These are phyloP conservation scores for Sitobion miscanthi DNA, from an alignment of 1,140 invertebrate genomes.

Conservation along the genomic window DNA sequence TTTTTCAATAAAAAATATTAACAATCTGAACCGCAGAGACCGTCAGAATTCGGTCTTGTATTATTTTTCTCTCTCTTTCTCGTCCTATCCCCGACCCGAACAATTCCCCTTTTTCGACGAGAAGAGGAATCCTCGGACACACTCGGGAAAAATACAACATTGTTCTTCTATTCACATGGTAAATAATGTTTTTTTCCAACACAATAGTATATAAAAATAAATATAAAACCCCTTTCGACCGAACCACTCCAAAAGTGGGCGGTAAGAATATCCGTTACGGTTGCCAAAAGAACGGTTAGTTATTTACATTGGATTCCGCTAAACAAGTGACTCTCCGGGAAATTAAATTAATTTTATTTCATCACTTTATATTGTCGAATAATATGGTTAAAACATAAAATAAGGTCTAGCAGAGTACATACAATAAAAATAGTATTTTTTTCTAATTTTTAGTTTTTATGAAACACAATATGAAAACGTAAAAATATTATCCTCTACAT, in stretches of 20 bases:
- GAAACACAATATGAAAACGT: not conserved
- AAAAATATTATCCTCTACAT: not conserved
- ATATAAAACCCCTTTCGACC: not conserved
- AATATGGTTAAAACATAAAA: not conserved
- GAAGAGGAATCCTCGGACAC: constrained; percentile 8
- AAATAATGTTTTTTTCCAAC: constrained; percentile 43
- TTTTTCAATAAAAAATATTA: constrained; percentile 42
- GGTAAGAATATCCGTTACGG: constrained; percentile 30
- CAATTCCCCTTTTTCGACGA: not conserved
- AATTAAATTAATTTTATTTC: constrained; percentile 11
- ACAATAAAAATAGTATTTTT: not conserved
- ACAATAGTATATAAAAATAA: constrained; percentile 22
- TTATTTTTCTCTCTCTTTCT: not conserved
- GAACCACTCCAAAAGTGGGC: constrained; percentile 31
- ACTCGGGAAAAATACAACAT: constrained; percentile 29
- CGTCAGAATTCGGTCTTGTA: not conserved
- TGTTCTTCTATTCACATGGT: constrained; percentile 39
- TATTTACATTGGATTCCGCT: constrained; percentile 14
- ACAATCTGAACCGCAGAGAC: not conserved
- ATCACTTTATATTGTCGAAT: not conserved
- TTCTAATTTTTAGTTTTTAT: not conserved
- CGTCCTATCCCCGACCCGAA: not conserved
- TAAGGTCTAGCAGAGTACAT: not conserved
- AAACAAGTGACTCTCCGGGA: constrained; percentile 25
- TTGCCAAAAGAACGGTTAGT: constrained; percentile 40